These are phyloP conservation scores for Blastomussa wellsi DNA, from an alignment of 92 coral and sea anemone genomes.

Conservation along the genomic window DNA sequence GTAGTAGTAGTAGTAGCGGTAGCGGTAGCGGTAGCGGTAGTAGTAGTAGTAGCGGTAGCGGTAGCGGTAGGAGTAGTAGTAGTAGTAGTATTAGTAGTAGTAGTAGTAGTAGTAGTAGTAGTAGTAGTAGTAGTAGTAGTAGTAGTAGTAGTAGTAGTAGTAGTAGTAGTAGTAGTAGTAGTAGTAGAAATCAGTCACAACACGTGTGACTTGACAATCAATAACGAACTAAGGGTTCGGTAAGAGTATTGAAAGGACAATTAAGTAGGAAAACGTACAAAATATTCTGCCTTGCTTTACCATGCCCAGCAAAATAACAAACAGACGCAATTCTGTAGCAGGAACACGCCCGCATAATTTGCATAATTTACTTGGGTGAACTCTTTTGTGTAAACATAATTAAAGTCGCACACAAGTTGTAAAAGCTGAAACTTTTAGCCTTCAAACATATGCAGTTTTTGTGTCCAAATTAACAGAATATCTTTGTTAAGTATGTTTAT, in stretches of 20 bases:
- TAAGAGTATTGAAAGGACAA: too few species aligned
- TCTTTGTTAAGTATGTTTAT: neutral
- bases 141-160: neutral
- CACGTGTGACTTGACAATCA: neutral
- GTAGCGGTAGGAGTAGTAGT: neutral
- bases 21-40: too few species aligned
- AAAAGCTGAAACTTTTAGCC: neutral
- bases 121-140: neutral
- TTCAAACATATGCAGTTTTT: too few species aligned
- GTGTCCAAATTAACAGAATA: neutral
- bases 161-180: neutral
- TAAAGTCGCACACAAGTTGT: neutral
- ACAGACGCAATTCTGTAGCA: neutral
- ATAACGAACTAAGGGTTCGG: too few species aligned
- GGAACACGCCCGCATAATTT: neutral
- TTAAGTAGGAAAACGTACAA: neutral
- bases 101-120: neutral
- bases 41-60: neutral
- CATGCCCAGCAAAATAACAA: neutral
- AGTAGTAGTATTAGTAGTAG: neutral
- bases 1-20: neutral
- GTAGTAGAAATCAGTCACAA: too few species aligned
- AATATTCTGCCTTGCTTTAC: neutral
- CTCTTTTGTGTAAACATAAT: neutral
- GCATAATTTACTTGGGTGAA: neutral